Conservation (phyloP, 2,797 vertebrate genomes). For the Hirundo rustica region DNA sequence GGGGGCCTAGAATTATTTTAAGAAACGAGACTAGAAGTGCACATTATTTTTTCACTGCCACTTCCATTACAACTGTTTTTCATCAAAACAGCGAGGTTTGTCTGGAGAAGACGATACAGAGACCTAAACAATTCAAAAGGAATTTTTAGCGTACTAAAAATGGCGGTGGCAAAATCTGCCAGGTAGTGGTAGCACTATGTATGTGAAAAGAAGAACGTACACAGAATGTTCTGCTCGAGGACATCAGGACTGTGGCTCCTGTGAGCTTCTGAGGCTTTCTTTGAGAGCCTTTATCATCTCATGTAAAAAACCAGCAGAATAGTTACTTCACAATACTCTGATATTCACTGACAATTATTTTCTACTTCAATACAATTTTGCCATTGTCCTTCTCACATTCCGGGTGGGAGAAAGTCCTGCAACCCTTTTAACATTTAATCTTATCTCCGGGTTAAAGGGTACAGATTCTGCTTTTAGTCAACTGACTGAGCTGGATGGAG, state of each 20-base stretch:
- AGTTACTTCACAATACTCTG: background rate
- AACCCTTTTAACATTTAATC: background rate
- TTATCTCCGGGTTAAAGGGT: background rate
- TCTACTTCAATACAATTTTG: background rate
- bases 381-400: background rate
- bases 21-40: background rate
- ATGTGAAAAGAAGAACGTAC: background rate
- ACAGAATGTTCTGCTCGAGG: fast-evolving
- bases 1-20: background rate
- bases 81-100: background rate
- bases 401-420: background rate
- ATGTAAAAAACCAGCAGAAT: background rate
- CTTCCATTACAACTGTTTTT: background rate
- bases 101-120: background rate
- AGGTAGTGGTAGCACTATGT: background rate
- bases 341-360: background rate
- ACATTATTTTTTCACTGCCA: background rate
- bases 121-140: background rate
- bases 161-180: background rate
- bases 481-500: background rate
- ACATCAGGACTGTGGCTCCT: background rate
- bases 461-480: background rate
- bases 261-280: background rate
- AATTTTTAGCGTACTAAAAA: background rate
- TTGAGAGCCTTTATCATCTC: background rate